Base-by-base conservation (phyloP, 1,140 invertebrate species). In the Trichogramma pretiosum region DNA sequence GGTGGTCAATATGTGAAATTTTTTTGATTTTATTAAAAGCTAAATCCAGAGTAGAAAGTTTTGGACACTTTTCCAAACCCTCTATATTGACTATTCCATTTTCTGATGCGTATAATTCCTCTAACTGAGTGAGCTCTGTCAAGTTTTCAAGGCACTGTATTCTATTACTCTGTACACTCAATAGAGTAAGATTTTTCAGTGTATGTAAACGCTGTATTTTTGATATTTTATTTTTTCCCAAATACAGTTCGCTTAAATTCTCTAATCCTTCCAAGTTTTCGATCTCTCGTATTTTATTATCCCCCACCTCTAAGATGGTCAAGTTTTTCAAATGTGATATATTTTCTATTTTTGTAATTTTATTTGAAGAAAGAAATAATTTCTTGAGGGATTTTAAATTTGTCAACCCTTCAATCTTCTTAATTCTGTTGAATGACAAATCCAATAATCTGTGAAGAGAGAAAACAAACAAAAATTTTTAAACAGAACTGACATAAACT, bases 151-250 rank as follows among this genome's bases (percentile, higher is more conserved):
- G 86, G 60, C 85, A 85, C 0, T 77, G 77, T 39, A 99, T 74
- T 13, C 93, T 80, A 73, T 98, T 98, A 54, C 82, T 85, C 74
- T 95, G 93, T 18, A 98, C 60, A 64, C 93, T 95, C 3, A 99
- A 67, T 48, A 92, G 79, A 52, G 81, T 80, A 21, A 99, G 73
- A 48, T 85, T 82, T 5, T 72, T 71, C 16, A 98, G 68, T n/a
- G 73, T 73, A 34, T 84, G 83, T 11, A 99, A 64, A 63, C 94
- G 92, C 63, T 93, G 75, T 34, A 99, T 84, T 72, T 87, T 87
- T 0, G 75, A 74, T 44, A 99, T 93, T 78, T 98, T 98, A 67
- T 99, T 99, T 67, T 98, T 98, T 0, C 95, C 94, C 37, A 99
- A 68, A 68, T 84, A 95, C 2, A 96, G 68, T 59, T 83, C 79